Evolutionary conservation across 2,888 invertebrate genomes (phyloP).

Genomic region (Cryptops parisi): DNA sequence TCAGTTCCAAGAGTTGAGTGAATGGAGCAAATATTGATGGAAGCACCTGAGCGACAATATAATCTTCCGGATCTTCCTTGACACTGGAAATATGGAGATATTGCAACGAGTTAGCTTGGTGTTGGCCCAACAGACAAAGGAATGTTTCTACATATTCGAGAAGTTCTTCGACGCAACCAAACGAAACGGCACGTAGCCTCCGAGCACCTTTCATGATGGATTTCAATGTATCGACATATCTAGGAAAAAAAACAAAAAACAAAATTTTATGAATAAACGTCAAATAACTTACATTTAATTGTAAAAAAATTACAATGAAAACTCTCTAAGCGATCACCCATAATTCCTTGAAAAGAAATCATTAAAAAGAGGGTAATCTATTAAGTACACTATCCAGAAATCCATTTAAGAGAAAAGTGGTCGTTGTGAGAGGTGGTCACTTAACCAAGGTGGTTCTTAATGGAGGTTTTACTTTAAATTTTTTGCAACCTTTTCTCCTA

Average conservation of each 20-base stretch:
- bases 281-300: neutral
- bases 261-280: too few relatives aligned
- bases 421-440: too few relatives aligned
- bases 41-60: constrained; percentile 43
- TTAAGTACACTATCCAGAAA: too few relatives aligned
- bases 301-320: constrained; percentile 11
- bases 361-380: too few relatives aligned
- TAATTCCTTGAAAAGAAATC: neutral
- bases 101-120: constrained; percentile 42
- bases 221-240: constrained; percentile 31
- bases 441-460: too few relatives aligned
- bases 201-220: constrained; percentile 36
- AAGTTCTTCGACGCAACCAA: constrained; percentile 42
- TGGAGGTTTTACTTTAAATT: too few relatives aligned
- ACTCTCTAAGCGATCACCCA: too few relatives aligned
- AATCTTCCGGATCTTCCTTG: constrained; percentile 54
- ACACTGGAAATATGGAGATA: constrained; percentile 53
- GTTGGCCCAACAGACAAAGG: constrained; percentile 33
- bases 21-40: constrained; percentile 44
- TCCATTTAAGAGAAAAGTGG: too few relatives aligned
- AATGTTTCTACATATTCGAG: constrained; percentile 34
- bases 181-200: constrained; percentile 36
- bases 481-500: too few relatives aligned
- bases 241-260: constrained; percentile 19
- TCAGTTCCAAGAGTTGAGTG: constrained; percentile 42